phyloP scores from a whole-genome alignment of 1,140 invertebrate genomes.

The Arion vulgaris region DNA sequence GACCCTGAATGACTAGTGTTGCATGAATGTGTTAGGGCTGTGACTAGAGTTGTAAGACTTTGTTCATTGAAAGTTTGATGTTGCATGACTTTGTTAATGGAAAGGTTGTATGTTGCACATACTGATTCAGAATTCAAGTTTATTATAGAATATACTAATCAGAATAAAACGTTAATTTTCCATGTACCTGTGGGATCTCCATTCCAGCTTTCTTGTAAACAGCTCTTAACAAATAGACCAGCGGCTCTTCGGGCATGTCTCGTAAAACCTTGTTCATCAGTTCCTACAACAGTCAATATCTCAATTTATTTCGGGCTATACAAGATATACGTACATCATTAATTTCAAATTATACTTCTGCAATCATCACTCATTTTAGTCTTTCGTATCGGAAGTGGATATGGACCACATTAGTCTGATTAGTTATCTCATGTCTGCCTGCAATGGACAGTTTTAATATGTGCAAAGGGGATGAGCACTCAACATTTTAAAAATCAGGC shows the following conservation, averaged over 20 bases:
- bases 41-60: too few species aligned
- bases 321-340: background rate
- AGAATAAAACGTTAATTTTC: too few species aligned
- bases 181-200: conserved; percentile 59
- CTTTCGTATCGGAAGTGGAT: background rate
- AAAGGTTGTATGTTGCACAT: background rate
- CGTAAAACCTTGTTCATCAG: conserved; percentile 68
- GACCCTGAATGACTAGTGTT: too few species aligned
- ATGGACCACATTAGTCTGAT: background rate
- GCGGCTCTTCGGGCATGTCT: conserved; percentile 67
- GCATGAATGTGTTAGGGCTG: too few species aligned
- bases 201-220: conserved; percentile 65
- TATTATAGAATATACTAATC: background rate
- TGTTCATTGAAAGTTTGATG: too few species aligned
- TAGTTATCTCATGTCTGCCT: too few species aligned
- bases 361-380: too few species aligned
- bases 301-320: background rate
- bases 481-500: too few species aligned
- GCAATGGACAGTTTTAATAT: too few species aligned
- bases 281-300: conserved; percentile 56
- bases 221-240: conserved; percentile 60
- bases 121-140: background rate
- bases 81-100: too few species aligned
- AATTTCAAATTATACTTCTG: background rate
- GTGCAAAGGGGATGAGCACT: too few species aligned